Base-by-base conservation (phyloP, 2,888 invertebrate species). In the Eubasilissa splendida region DNA sequence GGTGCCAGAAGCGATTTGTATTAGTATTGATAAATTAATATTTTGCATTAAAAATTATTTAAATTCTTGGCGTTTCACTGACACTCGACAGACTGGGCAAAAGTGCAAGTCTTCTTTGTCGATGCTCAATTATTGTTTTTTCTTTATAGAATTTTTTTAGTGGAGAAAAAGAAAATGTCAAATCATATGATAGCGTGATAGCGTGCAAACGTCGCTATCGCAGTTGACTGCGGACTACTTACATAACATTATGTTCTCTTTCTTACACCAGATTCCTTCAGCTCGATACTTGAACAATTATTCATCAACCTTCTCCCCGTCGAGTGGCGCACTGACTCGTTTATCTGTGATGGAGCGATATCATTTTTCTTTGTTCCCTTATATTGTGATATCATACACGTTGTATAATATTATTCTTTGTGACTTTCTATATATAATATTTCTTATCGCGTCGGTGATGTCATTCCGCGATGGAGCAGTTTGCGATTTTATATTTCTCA, bases 301-400 rank as follows among this genome's bases (percentile, higher is more conserved):
- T 78, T 71, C 58, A 78, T 52, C 77, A 68, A 68, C 60, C 77
- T 75, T 68, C 50, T 52, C 53, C 42, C 68, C 63, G 77, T 58
- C 77, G 71, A 78, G 77, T 71, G 59, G 60, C 4, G 77, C 58
- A 71, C 22, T 71, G 14, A 65, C 52, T 52, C 11, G 3, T 33
- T 42, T 73, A 73, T 73, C 63, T 22, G 31, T 42, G 71, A 78
- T 71, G 70, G 71, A 78, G 52, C 70, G 70, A 59, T 78, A 42
- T 53, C 52, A 50, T 60, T 52, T 71, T 78, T 42, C 71, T 71
- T 71, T 52, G 14, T 59, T 74, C 12, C 59, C 3, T 59, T 75
- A 22, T 56, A 56, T 12, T 70, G 31, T 54, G 31, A 63, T 63
- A 33, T 63, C 31, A 31, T 31, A 33, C 63, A 33, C 31, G 7